phyloP scores from a whole-genome alignment of 2,888 invertebrate genomes.

The Agrochola lychnidis region DNA sequence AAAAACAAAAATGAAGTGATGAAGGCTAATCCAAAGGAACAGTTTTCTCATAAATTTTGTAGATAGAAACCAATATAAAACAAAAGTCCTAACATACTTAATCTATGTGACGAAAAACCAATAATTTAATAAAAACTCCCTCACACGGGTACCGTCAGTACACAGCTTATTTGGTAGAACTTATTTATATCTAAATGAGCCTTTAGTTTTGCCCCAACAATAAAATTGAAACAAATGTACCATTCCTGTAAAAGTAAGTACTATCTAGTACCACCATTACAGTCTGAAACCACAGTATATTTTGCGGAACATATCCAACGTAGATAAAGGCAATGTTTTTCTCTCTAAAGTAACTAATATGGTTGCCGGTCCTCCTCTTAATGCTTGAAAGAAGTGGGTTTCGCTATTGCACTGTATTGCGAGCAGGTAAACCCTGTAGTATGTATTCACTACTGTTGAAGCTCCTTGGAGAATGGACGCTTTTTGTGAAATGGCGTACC shows the following conservation, averaged over 20 bases:
- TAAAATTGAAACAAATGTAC: conserved; percentile 29
- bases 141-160: too few relatives aligned
- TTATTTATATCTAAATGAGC: neutral
- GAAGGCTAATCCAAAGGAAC: neutral
- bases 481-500: conserved; percentile 24
- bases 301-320: conserved; percentile 37
- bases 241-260: conserved; percentile 11
- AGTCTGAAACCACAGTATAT: conserved; percentile 22
- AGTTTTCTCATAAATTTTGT: neutral
- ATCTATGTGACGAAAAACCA: neutral
- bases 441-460: conserved; percentile 26
- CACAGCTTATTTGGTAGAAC: neutral
- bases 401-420: conserved; percentile 2
- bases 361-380: conserved; percentile 29
- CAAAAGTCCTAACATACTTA: neutral
- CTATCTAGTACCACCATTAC: conserved; percentile 19
- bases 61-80: neutral
- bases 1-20: neutral
- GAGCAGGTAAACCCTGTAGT: neutral
- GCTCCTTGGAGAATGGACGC: conserved; percentile 17
- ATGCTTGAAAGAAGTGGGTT: conserved; percentile 25
- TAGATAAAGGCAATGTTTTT: conserved; percentile 41
- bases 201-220: neutral
- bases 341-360: conserved; percentile 28
- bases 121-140: neutral